phyloP scores from a whole-genome alignment of 2,797 vertebrate species.

The Fundulus diaphanus region DNA sequence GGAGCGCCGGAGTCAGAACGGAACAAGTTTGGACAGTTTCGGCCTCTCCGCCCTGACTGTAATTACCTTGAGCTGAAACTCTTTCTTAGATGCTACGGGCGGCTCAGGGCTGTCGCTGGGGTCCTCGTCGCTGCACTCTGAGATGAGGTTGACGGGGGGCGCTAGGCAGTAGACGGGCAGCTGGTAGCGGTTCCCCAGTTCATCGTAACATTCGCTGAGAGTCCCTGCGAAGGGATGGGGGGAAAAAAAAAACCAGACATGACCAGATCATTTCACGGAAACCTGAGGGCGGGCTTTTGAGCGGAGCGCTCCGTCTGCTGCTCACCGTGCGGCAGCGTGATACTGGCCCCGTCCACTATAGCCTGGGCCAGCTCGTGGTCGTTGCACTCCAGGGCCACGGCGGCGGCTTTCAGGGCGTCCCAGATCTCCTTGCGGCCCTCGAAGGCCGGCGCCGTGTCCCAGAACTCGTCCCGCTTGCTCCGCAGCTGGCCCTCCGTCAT shows the following conservation, averaged over 20 bases:
- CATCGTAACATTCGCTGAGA: slow-evolving; percentile 95
- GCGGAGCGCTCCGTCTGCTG: background rate
- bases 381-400: slow-evolving; percentile 91
- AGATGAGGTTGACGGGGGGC: slow-evolving; percentile 93
- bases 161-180: slow-evolving; percentile 97
- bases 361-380: slow-evolving; percentile 97
- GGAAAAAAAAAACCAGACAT: background rate
- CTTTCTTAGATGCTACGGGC: slow-evolving; percentile 83
- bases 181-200: slow-evolving; percentile 96
- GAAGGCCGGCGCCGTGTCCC: slow-evolving; percentile 97
- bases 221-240: slow-evolving; percentile 80
- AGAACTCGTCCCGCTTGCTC: slow-evolving; percentile 97
- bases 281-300: too few relatives aligned
- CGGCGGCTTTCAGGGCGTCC: slow-evolving; percentile 96
- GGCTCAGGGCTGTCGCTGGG: slow-evolving; percentile 85
- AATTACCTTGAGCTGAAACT: slow-evolving; percentile 90
- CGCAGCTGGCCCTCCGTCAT: slow-evolving; percentile 98
- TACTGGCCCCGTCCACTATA: slow-evolving; percentile 96
- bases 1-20: background rate
- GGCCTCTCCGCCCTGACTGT: fast-evolving
- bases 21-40: background rate
- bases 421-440: slow-evolving; percentile 99
- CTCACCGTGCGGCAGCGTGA: slow-evolving; percentile 96
- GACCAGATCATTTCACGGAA: background rate
- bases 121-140: slow-evolving; percentile 92